Evolutionary conservation across 2,797 vertebrate genomes (phyloP), one percentile per base, ranked within the genome.

Genomic region (Scarus forsteni): DNA sequence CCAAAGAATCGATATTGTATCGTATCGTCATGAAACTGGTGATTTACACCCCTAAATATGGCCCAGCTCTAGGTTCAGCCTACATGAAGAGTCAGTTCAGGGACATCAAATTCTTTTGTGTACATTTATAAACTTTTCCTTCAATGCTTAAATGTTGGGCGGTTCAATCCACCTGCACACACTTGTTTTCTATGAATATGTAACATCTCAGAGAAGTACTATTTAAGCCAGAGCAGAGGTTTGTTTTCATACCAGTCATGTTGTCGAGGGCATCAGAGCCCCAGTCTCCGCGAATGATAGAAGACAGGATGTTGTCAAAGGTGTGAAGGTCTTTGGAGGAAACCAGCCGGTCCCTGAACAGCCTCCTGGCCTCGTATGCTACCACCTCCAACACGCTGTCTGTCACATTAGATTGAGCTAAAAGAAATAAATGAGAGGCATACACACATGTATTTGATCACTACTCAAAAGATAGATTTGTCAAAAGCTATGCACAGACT

Each of bases 291-390:
- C 95, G 93, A 83, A 99, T 89, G 61, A 98, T 95, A 12, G 97
- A 96, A 8, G 92, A 92, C 73, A 99, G 94, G 90, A 99, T 92
- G 88, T 92, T 97, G 75, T 99, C 97, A 87, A 99, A 99, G 36
- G 92, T 61, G 66, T 95, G 92, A 64, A 95, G 88, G 73, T 97
- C 97, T 88, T 96, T 98, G 52, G 85, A 43, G 55, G 93, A 95
- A 84, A 98, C 98, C 18, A 99, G 95, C 66, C 95, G 94, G 88
- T 99, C 98, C 87, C 97, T 95, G 91, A 99, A 99, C 72, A 99
- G 94, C 75, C 97, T 91, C 18, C 72, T 72, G 46, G 96, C 97
- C 93, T 99, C 98, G 0, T 98, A 96, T 0, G 94, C 96, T 54
- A 98, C 92, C 67, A 97, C 95, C 92, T 98, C 96, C 90, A 99